Conservation (phyloP, 1,140 invertebrate genomes). For the Musca domestica region DNA sequence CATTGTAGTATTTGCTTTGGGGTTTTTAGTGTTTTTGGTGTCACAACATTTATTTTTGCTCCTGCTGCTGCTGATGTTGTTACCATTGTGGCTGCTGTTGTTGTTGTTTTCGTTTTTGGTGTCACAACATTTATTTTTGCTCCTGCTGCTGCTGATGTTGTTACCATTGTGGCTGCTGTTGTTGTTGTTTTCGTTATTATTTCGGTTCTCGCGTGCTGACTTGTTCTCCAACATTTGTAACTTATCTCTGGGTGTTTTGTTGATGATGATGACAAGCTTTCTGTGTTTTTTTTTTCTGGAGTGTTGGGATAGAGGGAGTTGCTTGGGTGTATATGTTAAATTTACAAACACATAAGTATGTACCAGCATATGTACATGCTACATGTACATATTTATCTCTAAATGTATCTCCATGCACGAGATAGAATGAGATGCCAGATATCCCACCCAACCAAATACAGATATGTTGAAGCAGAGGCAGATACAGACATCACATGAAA, state of each 20-base stretch:
- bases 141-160: neutral
- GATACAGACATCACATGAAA: too few relatives aligned
- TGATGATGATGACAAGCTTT: neutral
- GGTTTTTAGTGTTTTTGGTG: neutral
- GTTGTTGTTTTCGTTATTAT: neutral
- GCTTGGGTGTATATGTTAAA: neutral
- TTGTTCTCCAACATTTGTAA: neutral
- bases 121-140: too few relatives aligned
- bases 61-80: neutral
- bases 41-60: constrained; percentile 15
- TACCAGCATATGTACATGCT: neutral
- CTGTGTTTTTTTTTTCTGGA: neutral
- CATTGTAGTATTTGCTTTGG: constrained; percentile 4
- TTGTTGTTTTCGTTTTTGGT: too few relatives aligned
- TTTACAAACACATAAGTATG: neutral
- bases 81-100: too few relatives aligned
- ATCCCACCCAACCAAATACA: neutral
- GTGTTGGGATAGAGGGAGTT: neutral
- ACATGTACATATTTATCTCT: too few relatives aligned
- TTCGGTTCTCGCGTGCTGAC: constrained; percentile 12
- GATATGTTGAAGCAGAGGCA: neutral
- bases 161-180: neutral
- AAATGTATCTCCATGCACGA: neutral
- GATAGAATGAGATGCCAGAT: constrained; percentile 17
- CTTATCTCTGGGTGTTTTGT: neutral